Evolutionary conservation across 1,140 invertebrate genomes (phyloP), one percentile per base, ranked within the genome.

Genomic region (Drusus annulatus): DNA sequence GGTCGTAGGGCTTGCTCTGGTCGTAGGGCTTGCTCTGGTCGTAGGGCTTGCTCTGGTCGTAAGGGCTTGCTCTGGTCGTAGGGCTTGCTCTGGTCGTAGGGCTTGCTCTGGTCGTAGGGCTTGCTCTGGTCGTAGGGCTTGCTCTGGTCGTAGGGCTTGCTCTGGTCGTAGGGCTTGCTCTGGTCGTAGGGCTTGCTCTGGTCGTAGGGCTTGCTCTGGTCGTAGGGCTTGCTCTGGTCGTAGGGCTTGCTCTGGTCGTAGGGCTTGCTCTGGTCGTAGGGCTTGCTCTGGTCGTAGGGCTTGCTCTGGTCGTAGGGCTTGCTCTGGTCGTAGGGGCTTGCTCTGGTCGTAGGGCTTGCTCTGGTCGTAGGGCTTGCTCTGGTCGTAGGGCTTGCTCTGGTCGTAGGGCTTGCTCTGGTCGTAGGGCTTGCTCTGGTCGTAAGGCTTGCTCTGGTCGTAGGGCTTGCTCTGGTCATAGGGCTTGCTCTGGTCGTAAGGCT

Each of bases 221-320:
- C 58, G 45, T 78, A 78, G 36, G 76, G 76, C 76, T 78, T 78
- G 76, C 17, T 51, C 19, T 51, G 8, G 62, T 78, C 76, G 50
- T 78, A 78, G 10, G 76, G 36, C 62, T 78, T 78, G 50, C 56
- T 28, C 19, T 8, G 3, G 31, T 68, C 76, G 17, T 78, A 78
- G 16, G 76, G 60, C 62, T 78, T 78, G 62, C 31, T 68, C 76
- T 69, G 62, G 50, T 78, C 76, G 62, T 68, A 78, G 17, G 60
- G 60, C 76, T 78, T 78, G 36, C 21, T 19, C 21, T 19, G 23
- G n/a, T 78, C 76, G 50, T 65, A 78, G 62, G 76, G 28, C 71
- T 45, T 62, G 76, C 56, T 25, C 19, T 28, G 8, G 51, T 75
- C 71, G 75, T 76, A 76, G 23, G 75, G 28, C 75, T 76, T 76